A percentile compares a stretch with the other conserved stretches of the same genome.
Evolutionary conservation across 2,797 vertebrate genomes (phyloP).

Genomic region (Emys orbicularis): DNA sequence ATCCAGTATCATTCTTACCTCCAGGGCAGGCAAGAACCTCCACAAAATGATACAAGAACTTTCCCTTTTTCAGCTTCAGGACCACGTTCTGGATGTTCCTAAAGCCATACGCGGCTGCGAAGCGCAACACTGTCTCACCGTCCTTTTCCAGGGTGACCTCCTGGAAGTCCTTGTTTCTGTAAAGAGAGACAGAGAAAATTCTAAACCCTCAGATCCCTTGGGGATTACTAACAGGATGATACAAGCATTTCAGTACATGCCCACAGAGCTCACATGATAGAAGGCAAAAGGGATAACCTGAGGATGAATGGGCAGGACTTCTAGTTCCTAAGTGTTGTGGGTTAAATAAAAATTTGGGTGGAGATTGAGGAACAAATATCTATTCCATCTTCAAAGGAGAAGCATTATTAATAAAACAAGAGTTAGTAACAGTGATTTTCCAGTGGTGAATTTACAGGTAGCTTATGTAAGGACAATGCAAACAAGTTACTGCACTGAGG

Average conservation of each 20-base stretch:
- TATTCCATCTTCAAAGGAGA: background rate
- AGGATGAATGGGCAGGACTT: background rate
- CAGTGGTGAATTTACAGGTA: background rate
- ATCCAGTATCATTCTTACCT: constrained; percentile 81
- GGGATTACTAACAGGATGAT: background rate
- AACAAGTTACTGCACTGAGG: background rate
- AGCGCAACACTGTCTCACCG: constrained; percentile 92
- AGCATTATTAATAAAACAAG: background rate
- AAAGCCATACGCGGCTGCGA: constrained; percentile 94
- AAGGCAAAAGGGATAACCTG: background rate
- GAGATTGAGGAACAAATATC: background rate
- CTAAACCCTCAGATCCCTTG: background rate
- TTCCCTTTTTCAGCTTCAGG: constrained; percentile 92
- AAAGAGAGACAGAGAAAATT: background rate
- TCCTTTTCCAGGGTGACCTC: constrained; percentile 94
- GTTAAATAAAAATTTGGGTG: background rate
- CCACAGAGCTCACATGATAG: background rate
- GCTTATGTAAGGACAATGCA: background rate
- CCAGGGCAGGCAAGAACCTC: constrained; percentile 96
- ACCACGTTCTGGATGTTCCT: constrained; percentile 96
- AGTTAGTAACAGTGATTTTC: background rate
- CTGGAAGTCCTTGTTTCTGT: constrained; percentile 95
- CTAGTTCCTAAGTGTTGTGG: background rate
- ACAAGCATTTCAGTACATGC: background rate
- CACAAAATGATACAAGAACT: constrained; percentile 92